A percentile compares a stretch with the other conserved stretches of the same genome.
Evolutionary conservation across 1,140 invertebrate species (phyloP).

Genomic region (Zelostemma sp.): DNA sequence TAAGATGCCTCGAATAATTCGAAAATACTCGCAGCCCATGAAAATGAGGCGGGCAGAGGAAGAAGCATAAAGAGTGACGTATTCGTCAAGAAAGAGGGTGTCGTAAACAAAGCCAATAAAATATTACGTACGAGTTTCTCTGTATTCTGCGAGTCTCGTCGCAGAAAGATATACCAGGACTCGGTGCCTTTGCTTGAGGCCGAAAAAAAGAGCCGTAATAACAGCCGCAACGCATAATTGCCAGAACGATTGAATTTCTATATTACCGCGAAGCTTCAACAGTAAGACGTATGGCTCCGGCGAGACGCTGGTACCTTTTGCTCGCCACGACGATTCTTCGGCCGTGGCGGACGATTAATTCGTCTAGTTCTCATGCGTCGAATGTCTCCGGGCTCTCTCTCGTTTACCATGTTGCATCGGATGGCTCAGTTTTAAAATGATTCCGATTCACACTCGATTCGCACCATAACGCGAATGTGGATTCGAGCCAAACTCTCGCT

Average conservation of each 20-base stretch:
- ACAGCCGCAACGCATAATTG: slow-evolving; percentile 66
- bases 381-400: slow-evolving; percentile 7
- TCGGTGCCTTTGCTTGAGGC: slow-evolving; percentile 37
- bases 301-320: slow-evolving; percentile 35
- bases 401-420: slow-evolving; percentile 10
- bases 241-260: slow-evolving; percentile 69
- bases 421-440: slow-evolving; percentile 48
- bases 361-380: slow-evolving; percentile 32
- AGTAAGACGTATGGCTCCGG: slow-evolving; percentile 51
- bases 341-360: slow-evolving; percentile 37
- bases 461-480: slow-evolving; percentile 58
- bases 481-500: slow-evolving; percentile 64
- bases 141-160: no score
- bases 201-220: slow-evolving; percentile 58
- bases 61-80: no score
- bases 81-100: slow-evolving; percentile 29
- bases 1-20: neutral
- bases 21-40: neutral
- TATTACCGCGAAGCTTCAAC: slow-evolving; percentile 59
- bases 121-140: slow-evolving; percentile 59
- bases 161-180: no score
- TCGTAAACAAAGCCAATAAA: slow-evolving; percentile 69
- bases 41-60: slow-evolving; percentile 4
- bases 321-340: slow-evolving; percentile 15
- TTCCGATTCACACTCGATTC: slow-evolving; percentile 59